Evolutionary conservation across 2,888 invertebrate species (phyloP).

Genomic region (Zhengitettix transpicula): DNA sequence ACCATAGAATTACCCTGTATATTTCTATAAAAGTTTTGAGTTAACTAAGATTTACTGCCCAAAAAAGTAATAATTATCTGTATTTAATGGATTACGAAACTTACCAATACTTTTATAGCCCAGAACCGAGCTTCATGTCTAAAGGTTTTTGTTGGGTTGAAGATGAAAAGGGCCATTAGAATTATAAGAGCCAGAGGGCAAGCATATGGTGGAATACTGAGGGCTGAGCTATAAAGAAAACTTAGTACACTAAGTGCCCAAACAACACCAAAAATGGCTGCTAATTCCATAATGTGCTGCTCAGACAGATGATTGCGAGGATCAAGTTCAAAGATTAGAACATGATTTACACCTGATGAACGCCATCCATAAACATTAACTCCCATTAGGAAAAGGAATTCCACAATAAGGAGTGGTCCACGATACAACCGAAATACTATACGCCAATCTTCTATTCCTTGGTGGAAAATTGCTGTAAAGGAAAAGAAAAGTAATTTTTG

Average conservation of each 20-base stretch:
- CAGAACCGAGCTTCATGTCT: conserved; percentile 61
- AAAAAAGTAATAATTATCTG: too few relatives aligned
- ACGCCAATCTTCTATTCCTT: conserved; percentile 37
- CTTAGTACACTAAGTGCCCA: conserved; percentile 53
- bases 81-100: too few relatives aligned
- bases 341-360: conserved; percentile 68
- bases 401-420: conserved; percentile 57
- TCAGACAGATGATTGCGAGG: conserved; percentile 60
- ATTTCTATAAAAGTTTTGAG: too few relatives aligned
- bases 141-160: conserved; percentile 62
- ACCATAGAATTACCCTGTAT: too few relatives aligned
- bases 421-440: conserved; percentile 63
- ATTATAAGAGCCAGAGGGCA: conserved; percentile 54
- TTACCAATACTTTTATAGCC: conserved; percentile 46
- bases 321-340: conserved; percentile 67
- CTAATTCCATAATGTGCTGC: conserved; percentile 60
- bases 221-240: conserved; percentile 44
- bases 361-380: conserved; percentile 71
- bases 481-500: background rate
- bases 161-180: conserved; percentile 48
- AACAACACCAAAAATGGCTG: conserved; percentile 56
- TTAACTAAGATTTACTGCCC: too few relatives aligned
- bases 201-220: conserved; percentile 58
- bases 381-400: conserved; percentile 60
- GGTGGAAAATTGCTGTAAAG: conserved; percentile 31